Evolutionary conservation across 2,888 invertebrate species (phyloP), one percentile per base, ranked within the genome.

Genomic region (Drosophila pseudotakahashii): DNA sequence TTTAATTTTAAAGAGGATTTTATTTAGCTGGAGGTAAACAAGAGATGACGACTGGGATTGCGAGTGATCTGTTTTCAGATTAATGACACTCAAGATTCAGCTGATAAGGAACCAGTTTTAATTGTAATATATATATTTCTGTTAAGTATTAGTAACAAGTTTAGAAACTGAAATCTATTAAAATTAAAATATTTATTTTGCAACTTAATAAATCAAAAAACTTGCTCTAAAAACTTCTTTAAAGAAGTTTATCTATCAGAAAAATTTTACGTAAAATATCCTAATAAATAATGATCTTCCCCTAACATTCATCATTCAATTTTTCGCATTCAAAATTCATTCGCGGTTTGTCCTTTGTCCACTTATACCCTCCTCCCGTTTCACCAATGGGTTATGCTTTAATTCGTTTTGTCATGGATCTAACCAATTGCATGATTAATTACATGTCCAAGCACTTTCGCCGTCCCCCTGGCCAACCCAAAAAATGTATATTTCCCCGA

Each of bases 391-490:
- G 85, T 52, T 85, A 66, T 67, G 64, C 62, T 45, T 73, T 62
- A 75, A 82, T 85, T 71, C 73, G 44, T 73, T 79, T 85, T 26
- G 81, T 79, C 86, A 82, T 79, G 86, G 67, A 63, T 75, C 75
- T 71, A 53, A 76, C 73, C 81, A 82, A 86, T 81, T 86, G 68
- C 72, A 79, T 81, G 81, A 81, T 86, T 81, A 81, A 81, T 81
- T 76, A 76, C 76, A 73, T 45, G 50, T 75, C 68, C 77, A 80
- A 71, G 75, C 53, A 32, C 52, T 32, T 13, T 52, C 23, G 37
- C 48, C 44, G 59, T 13, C 68, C 61, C 75, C 77, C 67, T 77
- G 32, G 16, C 7, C 47, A 14, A 11, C 32, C 5, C 9, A 50
- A 73, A 68, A 60, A 68, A 60, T 60, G 39, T 50, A 50, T 26